phyloP scores from a whole-genome alignment of 92 coral and sea anemone species.

The Desmophyllum pertusum region DNA sequence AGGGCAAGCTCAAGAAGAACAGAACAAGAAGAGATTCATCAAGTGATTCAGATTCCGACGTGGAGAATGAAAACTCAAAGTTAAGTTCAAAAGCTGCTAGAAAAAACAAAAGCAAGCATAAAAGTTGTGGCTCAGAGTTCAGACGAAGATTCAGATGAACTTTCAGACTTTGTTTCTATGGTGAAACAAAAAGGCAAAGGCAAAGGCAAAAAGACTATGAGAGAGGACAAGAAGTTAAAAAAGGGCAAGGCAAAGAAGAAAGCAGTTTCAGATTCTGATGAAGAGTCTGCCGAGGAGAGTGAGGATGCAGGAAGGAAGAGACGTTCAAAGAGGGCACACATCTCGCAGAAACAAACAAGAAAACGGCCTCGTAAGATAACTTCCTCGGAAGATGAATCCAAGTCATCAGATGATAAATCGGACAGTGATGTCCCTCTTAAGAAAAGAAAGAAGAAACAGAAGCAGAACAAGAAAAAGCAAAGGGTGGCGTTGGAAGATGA shows the following conservation, averaged over 20 bases:
- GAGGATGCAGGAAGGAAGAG: slow-evolving; percentile 14
- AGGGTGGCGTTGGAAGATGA: slow-evolving; percentile 18
- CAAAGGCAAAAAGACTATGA: slow-evolving; percentile 17
- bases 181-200: too few relatives aligned
- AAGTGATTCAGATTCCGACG: slow-evolving; percentile 10
- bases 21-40: slow-evolving; percentile 23
- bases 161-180: slow-evolving; percentile 44
- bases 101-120: background rate
- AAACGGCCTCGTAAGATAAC: slow-evolving; percentile 58
- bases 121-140: background rate
- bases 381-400: slow-evolving; percentile 50
- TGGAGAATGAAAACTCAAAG: background rate
- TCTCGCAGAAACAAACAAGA: slow-evolving; percentile 65
- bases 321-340: slow-evolving; percentile 25
- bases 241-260: slow-evolving; percentile 7
- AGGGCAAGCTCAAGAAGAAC: background rate
- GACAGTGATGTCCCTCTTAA: slow-evolving; percentile 25
- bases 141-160: slow-evolving; percentile 45
- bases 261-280: slow-evolving; percentile 10
- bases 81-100: slow-evolving; percentile 2
- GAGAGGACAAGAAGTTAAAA: background rate
- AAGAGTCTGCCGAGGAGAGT: slow-evolving; percentile 28
- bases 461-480: slow-evolving; percentile 25
- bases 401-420: slow-evolving; percentile 17
- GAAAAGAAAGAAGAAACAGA: slow-evolving; percentile 15